Conservation (phyloP, 2,888 invertebrate genomes). For the Heliconius sara region DNA sequence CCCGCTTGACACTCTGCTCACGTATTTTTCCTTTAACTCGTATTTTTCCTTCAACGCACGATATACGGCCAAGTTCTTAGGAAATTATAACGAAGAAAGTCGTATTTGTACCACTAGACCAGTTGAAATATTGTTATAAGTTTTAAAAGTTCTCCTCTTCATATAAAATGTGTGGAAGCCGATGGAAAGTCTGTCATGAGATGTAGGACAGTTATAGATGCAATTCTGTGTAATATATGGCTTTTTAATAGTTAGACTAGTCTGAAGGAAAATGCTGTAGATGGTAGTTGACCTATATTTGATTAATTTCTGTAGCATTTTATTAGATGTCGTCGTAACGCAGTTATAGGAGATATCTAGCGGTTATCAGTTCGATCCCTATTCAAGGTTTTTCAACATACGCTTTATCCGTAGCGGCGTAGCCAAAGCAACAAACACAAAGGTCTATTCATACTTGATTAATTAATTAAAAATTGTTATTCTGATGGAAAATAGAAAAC, state of each 20-base stretch:
- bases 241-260: not conserved
- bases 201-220: not conserved
- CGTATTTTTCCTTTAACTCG: constrained; percentile 59
- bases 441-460: no score
- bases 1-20: constrained; percentile 53
- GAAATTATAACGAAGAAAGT: constrained; percentile 54
- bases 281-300: constrained; percentile 1
- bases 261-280: not conserved
- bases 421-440: no score
- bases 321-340: not conserved
- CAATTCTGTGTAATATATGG: not conserved
- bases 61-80: constrained; percentile 52
- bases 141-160: constrained; percentile 31
- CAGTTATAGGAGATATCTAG: not conserved
- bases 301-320: not conserved
- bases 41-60: constrained; percentile 46
- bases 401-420: no score
- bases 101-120: constrained; percentile 45
- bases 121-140: constrained; percentile 49
- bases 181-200: not conserved
- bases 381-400: not conserved
- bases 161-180: constrained; percentile 3
- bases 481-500: not conserved
- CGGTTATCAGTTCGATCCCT: not conserved
- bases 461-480: no score